Evolutionary conservation across 2,888 invertebrate genomes (phyloP).

Genomic region (Erebia ligea): DNA sequence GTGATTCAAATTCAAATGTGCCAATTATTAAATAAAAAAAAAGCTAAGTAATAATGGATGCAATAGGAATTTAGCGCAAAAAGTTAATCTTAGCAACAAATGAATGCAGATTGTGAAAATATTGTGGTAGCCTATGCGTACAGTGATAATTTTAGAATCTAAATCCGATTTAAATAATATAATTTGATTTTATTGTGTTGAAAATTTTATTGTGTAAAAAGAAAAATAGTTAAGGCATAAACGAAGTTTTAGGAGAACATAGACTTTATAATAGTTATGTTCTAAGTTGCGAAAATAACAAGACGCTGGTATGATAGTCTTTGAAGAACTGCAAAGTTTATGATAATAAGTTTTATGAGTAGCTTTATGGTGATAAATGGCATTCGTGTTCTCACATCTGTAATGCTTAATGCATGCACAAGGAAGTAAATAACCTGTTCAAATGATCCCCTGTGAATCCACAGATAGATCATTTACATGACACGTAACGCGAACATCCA

Average conservation of each 20-base stretch:
- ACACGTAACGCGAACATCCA: slow-evolving; percentile 32
- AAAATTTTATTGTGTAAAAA: not conserved
- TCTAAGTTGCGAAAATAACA: not conserved
- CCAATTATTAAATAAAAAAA: not conserved
- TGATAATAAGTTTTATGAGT: not conserved
- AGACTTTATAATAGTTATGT: not conserved
- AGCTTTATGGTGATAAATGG: slow-evolving; percentile 1
- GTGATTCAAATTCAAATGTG: not conserved
- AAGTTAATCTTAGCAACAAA: not conserved
- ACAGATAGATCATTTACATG: slow-evolving; percentile 36
- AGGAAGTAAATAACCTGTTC: slow-evolving; percentile 30
- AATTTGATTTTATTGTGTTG: not conserved
- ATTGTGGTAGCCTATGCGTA: not conserved
- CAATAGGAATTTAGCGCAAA: too few species aligned
- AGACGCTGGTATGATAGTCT: not conserved
- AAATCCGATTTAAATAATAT: not conserved
- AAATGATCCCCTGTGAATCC: slow-evolving; percentile 30
- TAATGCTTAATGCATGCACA: slow-evolving; percentile 12
- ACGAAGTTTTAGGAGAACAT: too few species aligned
- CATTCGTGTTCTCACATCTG: slow-evolving; percentile 2
- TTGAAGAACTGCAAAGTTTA: not conserved
- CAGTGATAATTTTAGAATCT: not conserved
- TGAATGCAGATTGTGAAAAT: not conserved
- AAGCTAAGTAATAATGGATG: not conserved
- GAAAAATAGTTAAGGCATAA: too few species aligned